These are phyloP conservation scores for Macropus fuliginosus DNA, from an alignment of 2,797 vertebrate genomes.

Conservation along the genomic window DNA sequence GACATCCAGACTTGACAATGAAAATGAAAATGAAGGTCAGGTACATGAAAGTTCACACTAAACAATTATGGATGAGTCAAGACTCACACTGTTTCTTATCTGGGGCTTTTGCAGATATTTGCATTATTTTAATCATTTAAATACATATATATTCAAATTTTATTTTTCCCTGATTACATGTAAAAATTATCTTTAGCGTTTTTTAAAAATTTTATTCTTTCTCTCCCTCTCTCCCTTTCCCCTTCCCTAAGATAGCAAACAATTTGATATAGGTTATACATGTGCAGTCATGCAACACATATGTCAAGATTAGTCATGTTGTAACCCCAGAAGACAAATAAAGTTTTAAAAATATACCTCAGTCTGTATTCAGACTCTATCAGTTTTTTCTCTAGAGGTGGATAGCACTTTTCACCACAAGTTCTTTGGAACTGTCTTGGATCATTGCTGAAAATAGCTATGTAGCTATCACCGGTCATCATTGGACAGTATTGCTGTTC, in stretches of 20 bases:
- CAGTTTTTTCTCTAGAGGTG: not conserved
- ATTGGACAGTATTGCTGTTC: not conserved
- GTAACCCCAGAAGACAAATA: not conserved
- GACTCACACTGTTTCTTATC: slow-evolving; percentile 73
- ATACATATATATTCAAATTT: not conserved
- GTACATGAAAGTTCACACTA: slow-evolving; percentile 78
- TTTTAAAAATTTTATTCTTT: not conserved
- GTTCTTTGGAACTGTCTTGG: not conserved
- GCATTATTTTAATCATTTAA: not conserved
- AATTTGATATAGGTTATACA: not conserved
- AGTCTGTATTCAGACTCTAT: not conserved
- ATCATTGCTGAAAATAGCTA: not conserved
- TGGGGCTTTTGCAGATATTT: slow-evolving; percentile 73
- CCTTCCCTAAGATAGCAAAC: too few species aligned
- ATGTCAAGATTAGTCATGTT: not conserved
- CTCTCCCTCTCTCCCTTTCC: not conserved
- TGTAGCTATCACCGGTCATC: not conserved
- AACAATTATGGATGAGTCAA: slow-evolving; percentile 80
- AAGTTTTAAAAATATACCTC: not conserved
- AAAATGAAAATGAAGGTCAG: slow-evolving; percentile 83
- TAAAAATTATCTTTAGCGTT: not conserved
- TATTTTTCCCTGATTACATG: not conserved
- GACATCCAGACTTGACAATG: slow-evolving; percentile 69
- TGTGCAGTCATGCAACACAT: not conserved
- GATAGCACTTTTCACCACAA: not conserved